These are phyloP conservation scores for Darevskia mixta DNA, from an alignment of 2,797 vertebrate genomes.

Conservation along the genomic window DNA sequence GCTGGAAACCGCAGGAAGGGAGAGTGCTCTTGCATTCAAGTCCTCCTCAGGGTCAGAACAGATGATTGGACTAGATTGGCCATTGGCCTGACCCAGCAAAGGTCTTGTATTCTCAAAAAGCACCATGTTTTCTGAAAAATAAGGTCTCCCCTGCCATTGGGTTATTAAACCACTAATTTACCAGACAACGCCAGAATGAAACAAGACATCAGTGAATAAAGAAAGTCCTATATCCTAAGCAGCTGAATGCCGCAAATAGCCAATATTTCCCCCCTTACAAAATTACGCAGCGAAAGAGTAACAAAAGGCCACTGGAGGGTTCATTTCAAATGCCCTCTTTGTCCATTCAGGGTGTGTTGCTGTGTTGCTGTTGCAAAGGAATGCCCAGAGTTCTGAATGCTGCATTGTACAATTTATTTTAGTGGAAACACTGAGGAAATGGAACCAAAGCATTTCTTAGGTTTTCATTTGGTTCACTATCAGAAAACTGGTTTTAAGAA, in stretches of 20 bases:
- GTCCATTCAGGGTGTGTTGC: slow-evolving; percentile 42
- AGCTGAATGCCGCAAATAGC: slow-evolving; percentile 62
- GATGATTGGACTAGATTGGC: too few relatives aligned
- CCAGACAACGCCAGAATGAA: not conserved
- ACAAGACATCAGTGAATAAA: slow-evolving; percentile 25
- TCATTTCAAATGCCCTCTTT: slow-evolving; percentile 57
- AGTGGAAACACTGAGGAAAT: not conserved
- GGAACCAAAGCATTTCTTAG: not conserved
- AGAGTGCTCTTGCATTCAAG: too few relatives aligned
- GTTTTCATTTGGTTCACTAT: not conserved
- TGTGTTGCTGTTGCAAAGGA: slow-evolving; percentile 42
- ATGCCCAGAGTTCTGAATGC: slow-evolving; percentile 3
- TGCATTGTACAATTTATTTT: slow-evolving; percentile 34
- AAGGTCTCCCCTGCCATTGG: not conserved
- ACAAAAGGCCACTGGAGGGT: slow-evolving; percentile 45
- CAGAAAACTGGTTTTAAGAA: not conserved
- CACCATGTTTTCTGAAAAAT: not conserved
- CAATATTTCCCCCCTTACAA: slow-evolving; percentile 55
- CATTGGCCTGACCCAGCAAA: too few relatives aligned
- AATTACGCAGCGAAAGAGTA: slow-evolving; percentile 33
- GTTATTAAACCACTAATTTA: not conserved
- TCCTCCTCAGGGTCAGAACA: too few relatives aligned
- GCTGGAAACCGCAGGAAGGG: too few relatives aligned
- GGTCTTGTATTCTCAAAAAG: too few relatives aligned
- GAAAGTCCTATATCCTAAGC: slow-evolving; percentile 49